Base-by-base conservation (phyloP, 2,113 vertebrate genomes). In the Otus sunia region DNA sequence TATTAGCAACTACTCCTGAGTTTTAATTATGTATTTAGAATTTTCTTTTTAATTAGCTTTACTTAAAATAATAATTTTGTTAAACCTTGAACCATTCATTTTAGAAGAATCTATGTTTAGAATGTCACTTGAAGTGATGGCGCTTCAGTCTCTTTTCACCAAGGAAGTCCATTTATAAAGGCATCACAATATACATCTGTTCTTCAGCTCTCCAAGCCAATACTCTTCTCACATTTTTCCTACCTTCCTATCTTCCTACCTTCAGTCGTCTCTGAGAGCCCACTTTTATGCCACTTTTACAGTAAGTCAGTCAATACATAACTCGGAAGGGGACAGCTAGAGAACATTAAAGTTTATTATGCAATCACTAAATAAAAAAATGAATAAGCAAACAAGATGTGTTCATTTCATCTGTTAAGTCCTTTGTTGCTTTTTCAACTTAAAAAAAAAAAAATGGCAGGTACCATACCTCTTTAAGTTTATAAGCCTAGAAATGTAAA, bases 1-100 rank as follows among this genome's bases (percentile, higher is more conserved):
- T 72, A 82, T 72, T 80, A 90, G 22, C 6, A 88, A 30, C 11
- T 59, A 34, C 6, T 62, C 27, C 37, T 71, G 41, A 56, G 13
- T 39, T 94, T 87, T 76, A 90, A 56, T 74, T 34, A 59, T 27
- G 15, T 21, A 29, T 82, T 83, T 87, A 72, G 34, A 85, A 50
- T 43, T 68, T 81, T 7, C 0, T 52, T 74, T 81, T 92, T 67
- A 60, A 64, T 67, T 90, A 63, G 4, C 3, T 30, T 84, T 92
- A 86, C 15, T 78, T 91, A 76, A 86, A 86, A 56, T 21, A 55
- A 2, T 53, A 8, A 26, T 55, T 77, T 56, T n/a, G 2, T 59
- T 84, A 89, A 95, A 89, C 27, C 4, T 52, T 34, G 13, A 72
- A 76, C 25, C 13, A 53, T 11, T 73, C 9, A 34, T 80, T 94